Evolutionary conservation across 2,797 vertebrate species (phyloP), one percentile per base, ranked within the genome.

Genomic region (Phoxinus dragarum): DNA sequence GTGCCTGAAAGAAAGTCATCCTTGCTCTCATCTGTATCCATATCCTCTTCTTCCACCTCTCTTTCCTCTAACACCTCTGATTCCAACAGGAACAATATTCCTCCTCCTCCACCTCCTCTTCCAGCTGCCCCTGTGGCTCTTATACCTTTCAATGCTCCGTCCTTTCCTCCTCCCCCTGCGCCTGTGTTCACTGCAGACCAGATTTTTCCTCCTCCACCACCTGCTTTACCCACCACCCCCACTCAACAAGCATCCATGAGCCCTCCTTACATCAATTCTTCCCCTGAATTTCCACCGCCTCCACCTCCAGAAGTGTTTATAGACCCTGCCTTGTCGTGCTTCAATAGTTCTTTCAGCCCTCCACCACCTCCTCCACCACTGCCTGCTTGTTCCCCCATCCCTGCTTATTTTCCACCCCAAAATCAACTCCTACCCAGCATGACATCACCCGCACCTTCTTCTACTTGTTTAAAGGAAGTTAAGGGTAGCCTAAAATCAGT

Each of bases 1-100:
- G 97, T 99, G 79, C 98, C 98, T 1, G 98, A 99, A 92, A 97
- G 98, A 90, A 99, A 99, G 89, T 99, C 98, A 0, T 99, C 98
- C 14, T 95, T 99, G 86, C 87, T 98, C n/a, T 99, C 98, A 27
- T 99, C 98, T 0, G 89, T 97, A 1, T 99, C 98, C 59, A 81
- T 98, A 77, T 99, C 98, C 84, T 99, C 98, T 0, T 99, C 98
- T 0, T 99, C 98, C 68, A 98, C 98, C 3, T 99, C 98, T 1
- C 97, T 99, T 31, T 99, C 98, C 86, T 99, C 98, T 16, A 99
- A 96, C 87, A 96, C 97, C 17, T 99, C 98, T 0, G 96, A 97
- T 40, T 97, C 98, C 77, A 93, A 96, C 0, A 94, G 90, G 78
- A 94, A 88, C 88, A 92, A n/a, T 1, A 92, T 92, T 47, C 93